Evolutionary conservation across 2,113 vertebrate species (phyloP).

Genomic region (Mixornis gularis): DNA sequence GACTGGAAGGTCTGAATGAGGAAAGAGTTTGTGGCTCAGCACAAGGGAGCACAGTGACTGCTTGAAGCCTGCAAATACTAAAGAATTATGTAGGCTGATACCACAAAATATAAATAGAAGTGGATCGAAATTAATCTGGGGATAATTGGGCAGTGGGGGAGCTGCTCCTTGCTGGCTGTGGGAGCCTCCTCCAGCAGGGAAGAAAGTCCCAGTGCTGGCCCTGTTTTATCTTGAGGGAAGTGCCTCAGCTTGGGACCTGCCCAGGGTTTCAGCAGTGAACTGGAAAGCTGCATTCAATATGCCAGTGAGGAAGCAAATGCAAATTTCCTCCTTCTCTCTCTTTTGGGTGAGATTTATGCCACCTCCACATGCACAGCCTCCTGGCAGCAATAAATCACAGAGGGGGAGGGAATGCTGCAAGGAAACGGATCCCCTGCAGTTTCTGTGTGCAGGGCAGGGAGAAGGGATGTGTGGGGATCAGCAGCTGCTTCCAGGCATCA

Average conservation of each 20-base stretch:
- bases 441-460: not conserved
- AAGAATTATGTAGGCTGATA: not conserved
- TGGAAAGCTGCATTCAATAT: slow-evolving; percentile 20
- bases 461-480: not conserved
- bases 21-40: not conserved
- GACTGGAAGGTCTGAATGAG: not conserved
- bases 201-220: not conserved
- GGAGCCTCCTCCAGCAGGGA: not conserved
- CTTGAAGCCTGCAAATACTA: not conserved
- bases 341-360: slow-evolving; percentile 62
- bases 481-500: not conserved
- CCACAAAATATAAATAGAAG: not conserved
- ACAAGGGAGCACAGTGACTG: not conserved
- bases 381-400: slow-evolving; percentile 53
- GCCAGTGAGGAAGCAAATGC: not conserved
- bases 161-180: not conserved
- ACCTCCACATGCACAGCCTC: slow-evolving; percentile 49
- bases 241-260: not conserved
- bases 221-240: not conserved
- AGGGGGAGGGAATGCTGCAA: slow-evolving; percentile 16
- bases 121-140: not conserved
- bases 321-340: slow-evolving; percentile 41
- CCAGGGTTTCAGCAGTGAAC: not conserved
- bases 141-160: not conserved
- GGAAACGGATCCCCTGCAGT: not conserved